Evolutionary conservation across 2,888 invertebrate species (phyloP).

Genomic region (Ochropleura leucogaster): DNA sequence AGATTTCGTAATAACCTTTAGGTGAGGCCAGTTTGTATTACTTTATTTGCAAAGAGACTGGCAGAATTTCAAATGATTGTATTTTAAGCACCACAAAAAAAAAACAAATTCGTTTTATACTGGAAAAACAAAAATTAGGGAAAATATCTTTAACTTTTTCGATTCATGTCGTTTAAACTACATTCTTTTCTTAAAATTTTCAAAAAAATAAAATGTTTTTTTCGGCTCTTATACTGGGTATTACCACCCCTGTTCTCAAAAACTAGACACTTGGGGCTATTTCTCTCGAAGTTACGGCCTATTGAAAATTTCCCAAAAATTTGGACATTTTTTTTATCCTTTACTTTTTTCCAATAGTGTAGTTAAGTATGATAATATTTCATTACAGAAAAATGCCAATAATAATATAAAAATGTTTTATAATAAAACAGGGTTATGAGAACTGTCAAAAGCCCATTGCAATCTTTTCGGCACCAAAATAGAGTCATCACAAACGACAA

Average conservation of each 20-base stretch:
- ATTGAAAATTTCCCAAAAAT: too few species aligned
- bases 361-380: too few species aligned
- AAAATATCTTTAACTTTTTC: not conserved
- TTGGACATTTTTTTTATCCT: too few species aligned
- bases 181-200: too few species aligned
- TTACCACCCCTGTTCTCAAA: too few species aligned
- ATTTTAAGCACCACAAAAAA: not conserved
- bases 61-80: slow-evolving; percentile 16
- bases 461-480: not conserved
- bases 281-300: too few species aligned
- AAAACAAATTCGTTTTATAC: not conserved
- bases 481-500: not conserved
- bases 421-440: not conserved
- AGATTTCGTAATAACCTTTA: slow-evolving; percentile 11
- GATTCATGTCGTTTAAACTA: not conserved
- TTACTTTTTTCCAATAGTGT: too few species aligned
- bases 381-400: too few species aligned
- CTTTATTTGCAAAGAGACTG: slow-evolving; percentile 1
- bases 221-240: too few species aligned
- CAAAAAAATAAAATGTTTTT: too few species aligned
- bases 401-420: too few species aligned
- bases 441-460: not conserved
- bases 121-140: not conserved
- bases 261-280: too few species aligned
- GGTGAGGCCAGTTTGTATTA: slow-evolving; percentile 9